These are phyloP conservation scores for Eulemur mongoz DNA, from an alignment of 2,797 vertebrate genomes.

Conservation along the genomic window DNA sequence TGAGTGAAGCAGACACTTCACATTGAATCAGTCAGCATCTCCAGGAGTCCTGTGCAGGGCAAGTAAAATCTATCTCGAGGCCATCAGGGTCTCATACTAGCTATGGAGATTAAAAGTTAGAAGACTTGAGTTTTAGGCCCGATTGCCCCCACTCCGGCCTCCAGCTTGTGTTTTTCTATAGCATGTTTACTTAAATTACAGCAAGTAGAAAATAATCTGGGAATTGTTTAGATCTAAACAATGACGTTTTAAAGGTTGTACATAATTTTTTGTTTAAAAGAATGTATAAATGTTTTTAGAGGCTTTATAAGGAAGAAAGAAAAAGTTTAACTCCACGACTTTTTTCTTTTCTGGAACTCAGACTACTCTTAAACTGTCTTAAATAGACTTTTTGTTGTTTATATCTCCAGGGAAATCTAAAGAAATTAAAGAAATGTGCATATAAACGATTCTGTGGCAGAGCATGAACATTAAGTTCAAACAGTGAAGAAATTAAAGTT, in stretches of 20 bases:
- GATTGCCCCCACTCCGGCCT: fast-evolving
- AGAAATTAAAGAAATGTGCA: slow-evolving; percentile 79
- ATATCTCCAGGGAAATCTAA: slow-evolving; percentile 81
- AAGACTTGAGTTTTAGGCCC: neutral
- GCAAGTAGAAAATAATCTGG: slow-evolving; percentile 81
- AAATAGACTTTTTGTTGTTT: slow-evolving; percentile 79
- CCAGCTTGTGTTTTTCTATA: slow-evolving; percentile 74
- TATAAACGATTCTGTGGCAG: slow-evolving; percentile 82
- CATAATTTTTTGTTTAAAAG: slow-evolving; percentile 81
- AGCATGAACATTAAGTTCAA: slow-evolving; percentile 81
- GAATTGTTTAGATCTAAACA: slow-evolving; percentile 81
- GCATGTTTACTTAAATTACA: slow-evolving; percentile 82
- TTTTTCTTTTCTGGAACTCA: slow-evolving; percentile 80
- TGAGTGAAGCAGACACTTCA: neutral
- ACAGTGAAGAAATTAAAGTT: slow-evolving; percentile 71
- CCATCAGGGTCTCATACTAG: neutral
- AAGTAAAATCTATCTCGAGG: neutral
- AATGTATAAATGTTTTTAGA: slow-evolving; percentile 84
- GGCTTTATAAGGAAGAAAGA: slow-evolving; percentile 84
- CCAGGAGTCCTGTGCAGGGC: neutral
- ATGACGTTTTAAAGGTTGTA: slow-evolving; percentile 79
- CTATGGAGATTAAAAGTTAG: neutral
- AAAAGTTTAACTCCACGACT: slow-evolving; percentile 82
- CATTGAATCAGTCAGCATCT: neutral
- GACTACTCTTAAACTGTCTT: slow-evolving; percentile 79